These are phyloP conservation scores for Nesometra sesokonis DNA, from an alignment of 35 echinoderm and acorn worm genomes.

Conservation along the genomic window DNA sequence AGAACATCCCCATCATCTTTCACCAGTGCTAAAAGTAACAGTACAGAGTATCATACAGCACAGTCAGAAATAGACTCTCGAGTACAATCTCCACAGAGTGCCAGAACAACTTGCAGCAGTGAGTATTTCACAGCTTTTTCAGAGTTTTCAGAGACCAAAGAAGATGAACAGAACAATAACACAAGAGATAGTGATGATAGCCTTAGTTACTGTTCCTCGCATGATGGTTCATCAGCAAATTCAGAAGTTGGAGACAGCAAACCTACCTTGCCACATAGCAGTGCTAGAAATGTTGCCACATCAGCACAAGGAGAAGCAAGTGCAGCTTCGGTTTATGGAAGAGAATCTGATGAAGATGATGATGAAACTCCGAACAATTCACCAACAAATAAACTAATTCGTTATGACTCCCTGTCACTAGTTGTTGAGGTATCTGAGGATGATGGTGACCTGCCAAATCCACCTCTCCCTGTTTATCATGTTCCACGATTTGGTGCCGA, in stretches of 20 bases:
- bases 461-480: neutral
- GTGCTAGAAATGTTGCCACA: neutral
- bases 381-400: conserved; percentile 64
- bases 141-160: neutral
- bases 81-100: neutral
- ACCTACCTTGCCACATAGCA: neutral
- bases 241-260: neutral
- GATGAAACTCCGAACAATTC: neutral
- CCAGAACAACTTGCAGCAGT: neutral
- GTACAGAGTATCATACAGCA: neutral
- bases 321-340: neutral
- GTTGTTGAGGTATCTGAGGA: conserved; percentile 92
- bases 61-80: neutral
- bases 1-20: neutral
- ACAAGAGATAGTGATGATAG: neutral
- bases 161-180: neutral
- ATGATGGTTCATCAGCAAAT: neutral
- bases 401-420: conserved; percentile 84
- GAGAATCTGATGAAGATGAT: neutral
- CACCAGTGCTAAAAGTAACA: neutral
- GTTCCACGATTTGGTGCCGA: neutral
- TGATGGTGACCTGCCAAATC: conserved; percentile 24
- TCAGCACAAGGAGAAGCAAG: neutral
- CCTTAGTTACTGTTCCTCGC: neutral
- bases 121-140: neutral